These are phyloP conservation scores for Drosophila imparisetae DNA, from an alignment of 2,888 invertebrate genomes.

Conservation along the genomic window DNA sequence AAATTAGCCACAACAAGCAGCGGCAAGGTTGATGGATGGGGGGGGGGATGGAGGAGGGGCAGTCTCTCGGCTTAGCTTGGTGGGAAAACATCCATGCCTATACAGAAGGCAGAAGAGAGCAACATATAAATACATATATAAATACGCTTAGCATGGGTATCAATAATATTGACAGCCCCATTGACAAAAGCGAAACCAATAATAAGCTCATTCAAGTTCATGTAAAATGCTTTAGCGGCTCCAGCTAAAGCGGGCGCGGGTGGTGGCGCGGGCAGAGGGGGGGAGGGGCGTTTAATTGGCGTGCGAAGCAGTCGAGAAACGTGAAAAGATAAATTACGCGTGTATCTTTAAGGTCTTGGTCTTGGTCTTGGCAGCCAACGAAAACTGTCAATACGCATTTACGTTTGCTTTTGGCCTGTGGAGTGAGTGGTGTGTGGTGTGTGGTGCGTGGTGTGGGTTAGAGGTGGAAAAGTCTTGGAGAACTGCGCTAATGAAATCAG, in stretches of 20 bases:
- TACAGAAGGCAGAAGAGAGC: constrained; percentile 58
- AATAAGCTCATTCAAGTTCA: constrained; percentile 79
- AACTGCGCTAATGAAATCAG: constrained; percentile 74
- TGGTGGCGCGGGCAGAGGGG: neutral
- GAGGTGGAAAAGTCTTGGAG: constrained; percentile 24
- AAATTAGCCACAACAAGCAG: constrained; percentile 72
- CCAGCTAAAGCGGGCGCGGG: neutral
- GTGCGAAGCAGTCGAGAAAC: constrained; percentile 65
- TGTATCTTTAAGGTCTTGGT: constrained; percentile 53
- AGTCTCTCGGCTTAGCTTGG: constrained; percentile 43
- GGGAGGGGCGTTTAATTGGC: constrained; percentile 56
- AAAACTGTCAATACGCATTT: constrained; percentile 68
- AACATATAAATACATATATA: constrained; percentile 40
- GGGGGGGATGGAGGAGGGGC: neutral
- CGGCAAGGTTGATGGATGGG: neutral
- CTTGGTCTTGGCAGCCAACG: constrained; percentile 28
- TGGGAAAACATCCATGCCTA: constrained; percentile 64
- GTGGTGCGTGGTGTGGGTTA: neutral
- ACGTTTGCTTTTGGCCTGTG: constrained; percentile 1
- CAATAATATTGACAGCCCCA: constrained; percentile 70
- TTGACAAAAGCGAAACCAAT: constrained; percentile 59
- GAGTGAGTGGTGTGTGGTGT: neutral
- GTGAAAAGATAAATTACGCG: constrained; percentile 70
- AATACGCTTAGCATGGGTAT: constrained; percentile 65
- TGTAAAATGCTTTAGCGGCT: constrained; percentile 62